Evolutionary conservation across 2,113 vertebrate genomes (phyloP).

Genomic region (Cephalopholis sonnerati): DNA sequence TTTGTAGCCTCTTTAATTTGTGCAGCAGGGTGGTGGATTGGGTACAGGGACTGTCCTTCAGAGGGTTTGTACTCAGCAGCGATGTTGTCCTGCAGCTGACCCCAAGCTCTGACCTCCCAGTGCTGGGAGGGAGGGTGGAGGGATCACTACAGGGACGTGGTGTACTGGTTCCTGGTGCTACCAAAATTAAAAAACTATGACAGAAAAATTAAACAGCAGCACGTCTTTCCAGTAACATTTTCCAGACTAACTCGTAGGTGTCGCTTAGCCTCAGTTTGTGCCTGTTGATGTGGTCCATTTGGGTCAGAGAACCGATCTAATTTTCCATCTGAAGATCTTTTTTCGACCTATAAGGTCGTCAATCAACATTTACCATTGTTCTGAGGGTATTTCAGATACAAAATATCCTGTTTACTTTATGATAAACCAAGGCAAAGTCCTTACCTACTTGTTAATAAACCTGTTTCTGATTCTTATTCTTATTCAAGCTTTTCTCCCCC

Average conservation of each 20-base stretch:
- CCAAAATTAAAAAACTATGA: background rate
- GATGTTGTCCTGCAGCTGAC: constrained; percentile 18
- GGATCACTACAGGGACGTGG: background rate
- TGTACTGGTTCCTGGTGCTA: background rate
- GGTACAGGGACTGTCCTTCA: background rate
- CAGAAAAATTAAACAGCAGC: background rate
- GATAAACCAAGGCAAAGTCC: background rate
- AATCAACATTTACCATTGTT: background rate
- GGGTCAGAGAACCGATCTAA: background rate
- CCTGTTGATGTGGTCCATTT: background rate
- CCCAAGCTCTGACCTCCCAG: constrained; percentile 26
- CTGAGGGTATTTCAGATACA: background rate
- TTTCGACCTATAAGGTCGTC: background rate
- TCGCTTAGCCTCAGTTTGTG: background rate
- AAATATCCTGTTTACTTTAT: background rate
- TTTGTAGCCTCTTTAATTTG: constrained; percentile 41
- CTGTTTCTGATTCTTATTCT: background rate
- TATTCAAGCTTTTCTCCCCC: too few relatives aligned
- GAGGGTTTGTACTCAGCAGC: constrained; percentile 21
- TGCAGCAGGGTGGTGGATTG: constrained; percentile 25
- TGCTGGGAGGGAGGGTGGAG: background rate
- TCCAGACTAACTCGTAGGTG: background rate
- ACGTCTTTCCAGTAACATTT: background rate
- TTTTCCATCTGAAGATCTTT: background rate
- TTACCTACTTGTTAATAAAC: background rate